Conservation (phyloP, 2,113 vertebrate genomes). For the Cyanocitta stelleri region DNA sequence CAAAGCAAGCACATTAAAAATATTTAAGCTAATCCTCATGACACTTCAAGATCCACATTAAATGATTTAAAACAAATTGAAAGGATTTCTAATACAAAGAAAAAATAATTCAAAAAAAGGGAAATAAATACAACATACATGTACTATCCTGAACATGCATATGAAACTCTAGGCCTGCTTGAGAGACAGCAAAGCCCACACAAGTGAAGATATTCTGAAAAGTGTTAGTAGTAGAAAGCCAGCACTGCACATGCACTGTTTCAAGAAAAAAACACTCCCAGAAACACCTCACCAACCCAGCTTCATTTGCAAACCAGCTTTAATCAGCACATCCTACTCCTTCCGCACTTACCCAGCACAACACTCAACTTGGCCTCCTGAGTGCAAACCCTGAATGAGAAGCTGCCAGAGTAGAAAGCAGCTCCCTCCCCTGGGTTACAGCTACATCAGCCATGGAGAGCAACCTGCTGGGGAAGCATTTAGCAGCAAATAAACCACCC, state of each 20-base stretch:
- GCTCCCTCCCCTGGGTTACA: neutral
- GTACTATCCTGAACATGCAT: neutral
- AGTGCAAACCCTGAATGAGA: neutral
- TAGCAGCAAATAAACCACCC: neutral
- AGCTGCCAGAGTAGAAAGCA: rapidly evolving
- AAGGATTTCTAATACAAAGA: neutral
- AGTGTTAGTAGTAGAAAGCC: neutral
- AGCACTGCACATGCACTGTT: rapidly evolving
- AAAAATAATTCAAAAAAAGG: neutral
- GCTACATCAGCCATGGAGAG: rapidly evolving
- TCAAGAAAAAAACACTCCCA: neutral
- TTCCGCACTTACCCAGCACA: rapidly evolving
- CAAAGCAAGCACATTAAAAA: neutral
- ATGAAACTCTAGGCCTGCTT: neutral
- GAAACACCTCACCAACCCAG: neutral
- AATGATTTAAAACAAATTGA: neutral
- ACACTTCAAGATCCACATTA: neutral
- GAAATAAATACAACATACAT: neutral
- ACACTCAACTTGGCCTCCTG: neutral
- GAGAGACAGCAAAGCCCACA: neutral
- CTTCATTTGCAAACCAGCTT: neutral
- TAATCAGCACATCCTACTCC: neutral
- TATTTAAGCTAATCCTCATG: neutral
- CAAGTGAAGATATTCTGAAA: neutral
- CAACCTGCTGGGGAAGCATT: neutral